Base-by-base conservation (phyloP, 2,888 invertebrate genomes). In the Hirtodrosophila histrioides region DNA sequence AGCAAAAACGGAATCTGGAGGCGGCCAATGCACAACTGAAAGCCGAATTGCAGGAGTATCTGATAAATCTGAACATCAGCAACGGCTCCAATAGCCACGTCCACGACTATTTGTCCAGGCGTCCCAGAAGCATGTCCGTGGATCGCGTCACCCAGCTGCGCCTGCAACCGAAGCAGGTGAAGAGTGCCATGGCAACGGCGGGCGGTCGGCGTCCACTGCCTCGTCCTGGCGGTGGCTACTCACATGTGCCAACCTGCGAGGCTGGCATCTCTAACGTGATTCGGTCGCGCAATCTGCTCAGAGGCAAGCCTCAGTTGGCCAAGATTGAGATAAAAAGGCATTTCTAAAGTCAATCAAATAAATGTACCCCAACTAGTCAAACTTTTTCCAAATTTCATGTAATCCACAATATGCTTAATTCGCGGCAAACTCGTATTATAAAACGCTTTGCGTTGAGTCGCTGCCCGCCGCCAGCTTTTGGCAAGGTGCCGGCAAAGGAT, bases 1-100 rank as follows among this genome's bases (percentile, higher is more conserved):
- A 91, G 48, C 90, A 91, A 41, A 91, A 91, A 53, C 58, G 69
- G 0, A 51, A 67, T 1, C 81, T 94, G 39, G 89, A 92, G 5
- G 92, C 92, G 50, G 95, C 95, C 87, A 96, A 96, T 88, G 91
- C 93, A 6, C 92, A 93, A 50, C 84, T 95, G n/a, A 94, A 94
- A 83, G 91, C 92, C 7, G 93, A 93, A 56, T 91, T 95, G 62
- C 93, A 94, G 81, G 93, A 93, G 40, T 95, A 94, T 83, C 90
- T 95, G 35, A 93, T 94, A 0, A 93, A 93, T 9, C 78, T 94
- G 50, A 94, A 94, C 3, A 91, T 94, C 0, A 78, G 88, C 55
- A 84, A 88, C 33, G 92, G 92, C 23, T 88, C 84, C 35, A 91
- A 90, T 45, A 77, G 75, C 3, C 89, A 90, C 35, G 73, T 90